Base-by-base conservation (phyloP, 2,797 vertebrate genomes). In the Lagodon rhomboides region DNA sequence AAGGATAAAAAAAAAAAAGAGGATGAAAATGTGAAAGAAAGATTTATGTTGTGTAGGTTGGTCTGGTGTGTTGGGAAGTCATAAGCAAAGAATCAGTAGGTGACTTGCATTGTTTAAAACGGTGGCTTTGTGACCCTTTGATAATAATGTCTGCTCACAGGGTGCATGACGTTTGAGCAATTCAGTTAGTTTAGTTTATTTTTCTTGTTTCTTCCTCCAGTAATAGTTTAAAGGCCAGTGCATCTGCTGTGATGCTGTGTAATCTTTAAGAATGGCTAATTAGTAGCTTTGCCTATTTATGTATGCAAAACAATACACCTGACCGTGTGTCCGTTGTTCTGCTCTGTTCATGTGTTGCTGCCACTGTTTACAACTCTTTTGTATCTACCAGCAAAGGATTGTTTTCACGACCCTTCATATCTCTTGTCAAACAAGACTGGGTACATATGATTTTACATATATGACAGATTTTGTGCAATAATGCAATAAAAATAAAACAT, bases 401-500 rank as follows among this genome's bases (percentile, higher is more conserved):
- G 53, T 34, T 38, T 1, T 51, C 23, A 51, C 3, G 80, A 54
- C 2, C 27, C 23, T 49, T 55, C 2, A 75, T 27, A 34, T 62
- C 17, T 65, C 60, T 64, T 73, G 47, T 65, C 30, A 38, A 78
- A 64, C 59, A 64, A 62, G 61, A 60, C 41, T 27, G 16, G 20
- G 1, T 61, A 49, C 46, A 54, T 73, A 27, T 50, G 50, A 76
- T 69, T 77, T 77, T 58, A 53, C 71, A 83, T 60, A 60, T 56
- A 46, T 59, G 4, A 70, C 30, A 25, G 17, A 61, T 64, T 25
- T 60, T 55, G 66, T 71, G 73, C 61, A 66, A 18, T 53, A 60
- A 82, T 68, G 43, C 46, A 85, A 83, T 85, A 79, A 86, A 89
- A 69, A 15, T 3, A 44, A 2, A 7, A 49, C 38, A 68, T 79